phyloP scores from a whole-genome alignment of 2,113 vertebrate species.

The Miniopterus natalensis region DNA sequence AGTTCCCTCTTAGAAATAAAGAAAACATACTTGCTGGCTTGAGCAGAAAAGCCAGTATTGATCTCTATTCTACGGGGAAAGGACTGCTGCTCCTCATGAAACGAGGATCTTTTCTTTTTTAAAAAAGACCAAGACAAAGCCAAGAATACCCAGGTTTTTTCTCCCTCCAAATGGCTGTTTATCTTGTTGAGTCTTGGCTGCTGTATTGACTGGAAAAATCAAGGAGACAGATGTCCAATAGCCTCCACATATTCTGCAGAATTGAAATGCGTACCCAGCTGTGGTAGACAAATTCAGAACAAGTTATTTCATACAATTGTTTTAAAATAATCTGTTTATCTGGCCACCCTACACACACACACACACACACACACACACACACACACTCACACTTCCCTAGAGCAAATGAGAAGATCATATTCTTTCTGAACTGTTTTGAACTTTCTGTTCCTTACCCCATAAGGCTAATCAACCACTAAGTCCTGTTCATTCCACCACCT shows the following conservation, averaged over 20 bases:
- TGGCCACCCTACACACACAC: not conserved
- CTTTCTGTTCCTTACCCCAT: not conserved
- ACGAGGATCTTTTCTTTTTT: not conserved
- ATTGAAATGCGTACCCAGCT: not conserved
- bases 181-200: not conserved
- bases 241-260: not conserved
- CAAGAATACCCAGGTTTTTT: not conserved
- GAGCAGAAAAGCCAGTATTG: conserved; percentile 22
- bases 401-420: not conserved
- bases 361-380: not conserved
- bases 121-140: conserved; percentile 48
- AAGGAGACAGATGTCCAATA: conserved; percentile 21
- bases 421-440: not conserved
- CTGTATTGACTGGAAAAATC: conserved; percentile 12
- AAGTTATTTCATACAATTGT: not conserved
- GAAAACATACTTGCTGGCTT: not conserved
- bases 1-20: not conserved
- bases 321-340: conserved; percentile 48
- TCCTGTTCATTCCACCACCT: not conserved
- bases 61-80: conserved; percentile 5
- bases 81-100: not conserved
- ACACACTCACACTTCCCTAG: not conserved
- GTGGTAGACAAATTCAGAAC: not conserved
- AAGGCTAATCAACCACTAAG: not conserved
- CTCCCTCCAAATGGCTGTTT: not conserved